Conservation (phyloP, 2,888 invertebrate species). For the Xestia rhomboidea region DNA sequence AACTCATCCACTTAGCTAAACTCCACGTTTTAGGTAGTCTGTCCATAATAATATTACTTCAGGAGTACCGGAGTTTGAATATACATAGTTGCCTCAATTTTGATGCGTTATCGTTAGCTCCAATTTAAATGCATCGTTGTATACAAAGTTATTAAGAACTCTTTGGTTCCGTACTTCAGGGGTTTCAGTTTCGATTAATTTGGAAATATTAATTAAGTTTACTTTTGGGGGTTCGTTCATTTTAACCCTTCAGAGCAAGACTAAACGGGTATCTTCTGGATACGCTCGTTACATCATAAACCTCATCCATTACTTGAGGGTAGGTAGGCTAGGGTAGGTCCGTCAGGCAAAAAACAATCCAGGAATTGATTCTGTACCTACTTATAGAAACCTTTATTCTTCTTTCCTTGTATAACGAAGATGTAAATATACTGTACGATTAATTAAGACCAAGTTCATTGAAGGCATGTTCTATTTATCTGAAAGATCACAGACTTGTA, state of each 20-base stretch:
- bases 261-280: neutral
- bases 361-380: neutral
- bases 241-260: neutral
- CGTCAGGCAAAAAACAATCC: too few species aligned
- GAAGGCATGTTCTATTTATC: neutral
- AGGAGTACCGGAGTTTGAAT: constrained; percentile 38
- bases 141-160: constrained; percentile 34
- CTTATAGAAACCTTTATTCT: neutral
- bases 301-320: neutral
- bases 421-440: neutral
- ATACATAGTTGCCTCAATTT: constrained; percentile 49
- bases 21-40: constrained; percentile 34
- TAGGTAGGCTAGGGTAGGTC: too few species aligned
- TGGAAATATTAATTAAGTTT: neutral
- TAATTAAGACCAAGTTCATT: neutral
- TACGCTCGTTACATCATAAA: neutral
- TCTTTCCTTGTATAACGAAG: neutral
- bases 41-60: constrained; percentile 40
- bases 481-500: constrained; percentile 1
- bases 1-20: constrained; percentile 47
- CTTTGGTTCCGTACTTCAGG: neutral
- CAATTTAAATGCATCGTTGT: constrained; percentile 46
- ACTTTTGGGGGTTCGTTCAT: neutral
- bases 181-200: constrained; percentile 22
- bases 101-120: constrained; percentile 36